Conservation (phyloP, 2,113 vertebrate genomes). For the Carettochelys insculpta region DNA sequence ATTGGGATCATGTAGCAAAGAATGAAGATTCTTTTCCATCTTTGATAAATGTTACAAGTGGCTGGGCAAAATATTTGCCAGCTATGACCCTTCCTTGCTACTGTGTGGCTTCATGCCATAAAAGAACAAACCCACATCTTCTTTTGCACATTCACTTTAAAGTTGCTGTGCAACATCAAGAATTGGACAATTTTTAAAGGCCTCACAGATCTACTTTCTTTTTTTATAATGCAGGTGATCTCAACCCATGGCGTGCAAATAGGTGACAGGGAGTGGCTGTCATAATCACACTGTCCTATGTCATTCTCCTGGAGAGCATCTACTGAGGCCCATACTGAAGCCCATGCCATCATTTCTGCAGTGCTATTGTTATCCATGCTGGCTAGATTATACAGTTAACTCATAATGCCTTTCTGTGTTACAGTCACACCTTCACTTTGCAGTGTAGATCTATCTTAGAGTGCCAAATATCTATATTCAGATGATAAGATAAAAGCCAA, state of each 20-base stretch:
- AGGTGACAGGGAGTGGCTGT: neutral
- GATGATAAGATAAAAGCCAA: neutral
- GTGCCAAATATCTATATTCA: neutral
- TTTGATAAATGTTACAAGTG: neutral
- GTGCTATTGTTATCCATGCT: neutral
- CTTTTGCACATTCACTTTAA: neutral
- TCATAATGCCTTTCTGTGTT: too few relatives aligned
- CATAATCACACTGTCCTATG: neutral
- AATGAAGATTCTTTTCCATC: neutral
- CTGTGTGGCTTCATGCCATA: neutral
- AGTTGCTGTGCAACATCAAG: neutral
- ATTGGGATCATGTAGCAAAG: neutral
- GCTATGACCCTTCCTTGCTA: neutral
- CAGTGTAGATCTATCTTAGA: neutral
- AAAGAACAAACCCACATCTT: neutral
- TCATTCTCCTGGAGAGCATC: neutral
- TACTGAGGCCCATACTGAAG: neutral
- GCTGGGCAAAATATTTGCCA: neutral
- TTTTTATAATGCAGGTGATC: too few relatives aligned
- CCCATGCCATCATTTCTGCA: neutral
- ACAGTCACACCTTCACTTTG: neutral
- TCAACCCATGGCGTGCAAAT: neutral
- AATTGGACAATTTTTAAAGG: too few relatives aligned
- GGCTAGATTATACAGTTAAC: neutral
- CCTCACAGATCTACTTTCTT: too few relatives aligned